These are phyloP conservation scores for Crenichthys baileyi DNA, from an alignment of 2,797 vertebrate genomes.

Conservation along the genomic window DNA sequence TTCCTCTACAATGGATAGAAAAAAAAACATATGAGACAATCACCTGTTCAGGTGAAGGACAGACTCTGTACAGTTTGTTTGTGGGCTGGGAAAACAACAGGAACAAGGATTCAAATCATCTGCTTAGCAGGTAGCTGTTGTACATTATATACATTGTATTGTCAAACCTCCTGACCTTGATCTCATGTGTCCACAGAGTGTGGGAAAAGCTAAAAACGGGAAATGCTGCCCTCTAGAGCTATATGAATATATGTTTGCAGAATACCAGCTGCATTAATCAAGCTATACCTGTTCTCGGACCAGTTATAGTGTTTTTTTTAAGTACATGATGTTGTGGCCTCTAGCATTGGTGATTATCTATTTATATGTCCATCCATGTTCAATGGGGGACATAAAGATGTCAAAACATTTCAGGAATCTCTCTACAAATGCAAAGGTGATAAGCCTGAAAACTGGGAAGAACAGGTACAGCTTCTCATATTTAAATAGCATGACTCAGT, in stretches of 20 bases:
- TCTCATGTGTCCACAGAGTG: background rate
- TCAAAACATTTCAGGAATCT: no score
- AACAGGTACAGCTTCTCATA: background rate
- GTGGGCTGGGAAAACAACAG: conserved; percentile 9
- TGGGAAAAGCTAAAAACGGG: background rate
- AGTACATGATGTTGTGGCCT: background rate
- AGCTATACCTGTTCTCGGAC: background rate
- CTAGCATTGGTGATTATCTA: no score
- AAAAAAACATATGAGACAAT: background rate
- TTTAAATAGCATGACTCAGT: background rate
- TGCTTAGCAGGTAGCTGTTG: background rate
- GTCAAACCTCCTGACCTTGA: background rate
- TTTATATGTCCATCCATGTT: background rate
- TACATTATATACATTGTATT: background rate
- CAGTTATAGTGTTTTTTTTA: background rate
- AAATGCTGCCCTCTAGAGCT: conserved; percentile 42
- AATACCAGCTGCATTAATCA: background rate
- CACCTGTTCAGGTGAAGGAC: conserved; percentile 19
- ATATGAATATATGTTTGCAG: background rate
- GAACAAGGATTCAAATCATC: conserved; percentile 1
- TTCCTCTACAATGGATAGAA: conserved; percentile 15
- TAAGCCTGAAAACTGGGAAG: background rate
- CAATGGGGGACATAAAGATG: background rate
- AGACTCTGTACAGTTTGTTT: conserved; percentile 19
- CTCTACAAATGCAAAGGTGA: background rate